phyloP scores from a whole-genome alignment of 2,888 invertebrate genomes.

The Cephalotes varians region DNA sequence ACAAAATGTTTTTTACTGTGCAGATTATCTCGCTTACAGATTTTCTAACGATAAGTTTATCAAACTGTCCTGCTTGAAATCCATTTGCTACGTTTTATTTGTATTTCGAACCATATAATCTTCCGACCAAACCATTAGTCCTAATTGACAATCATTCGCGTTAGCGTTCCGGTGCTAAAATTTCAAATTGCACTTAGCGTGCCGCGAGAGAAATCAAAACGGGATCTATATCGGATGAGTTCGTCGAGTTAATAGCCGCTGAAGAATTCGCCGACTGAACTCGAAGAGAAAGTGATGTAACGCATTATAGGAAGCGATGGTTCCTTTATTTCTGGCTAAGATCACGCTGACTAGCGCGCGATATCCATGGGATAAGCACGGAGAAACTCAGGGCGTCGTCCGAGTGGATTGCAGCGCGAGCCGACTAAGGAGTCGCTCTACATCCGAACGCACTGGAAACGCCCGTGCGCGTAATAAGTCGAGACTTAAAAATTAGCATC shows the following conservation, averaged over 20 bases:
- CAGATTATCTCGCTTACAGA: neutral
- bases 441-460: slow-evolving; percentile 83
- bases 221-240: slow-evolving; percentile 11
- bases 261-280: slow-evolving; percentile 34
- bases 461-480: slow-evolving; percentile 82
- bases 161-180: slow-evolving; percentile 30
- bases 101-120: neutral
- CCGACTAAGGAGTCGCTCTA: slow-evolving; percentile 79
- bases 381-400: slow-evolving; percentile 52
- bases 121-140: neutral
- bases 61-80: neutral
- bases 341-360: slow-evolving; percentile 51
- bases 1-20: too few species aligned
- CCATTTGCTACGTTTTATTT: slow-evolving; percentile 18
- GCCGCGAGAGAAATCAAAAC: neutral
- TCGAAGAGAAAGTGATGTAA: slow-evolving; percentile 63
- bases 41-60: neutral
- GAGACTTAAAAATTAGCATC: slow-evolving; percentile 84
- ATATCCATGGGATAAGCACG: slow-evolving; percentile 49
- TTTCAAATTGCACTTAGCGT: slow-evolving; percentile 5
- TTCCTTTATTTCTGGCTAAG: slow-evolving; percentile 68
- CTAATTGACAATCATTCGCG: slow-evolving; percentile 30
- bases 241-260: slow-evolving; percentile 10
- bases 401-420: slow-evolving; percentile 13
- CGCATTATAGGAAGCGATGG: slow-evolving; percentile 55